phyloP scores from a whole-genome alignment of 2,113 vertebrate genomes.

The Sturnira hondurensis region DNA sequence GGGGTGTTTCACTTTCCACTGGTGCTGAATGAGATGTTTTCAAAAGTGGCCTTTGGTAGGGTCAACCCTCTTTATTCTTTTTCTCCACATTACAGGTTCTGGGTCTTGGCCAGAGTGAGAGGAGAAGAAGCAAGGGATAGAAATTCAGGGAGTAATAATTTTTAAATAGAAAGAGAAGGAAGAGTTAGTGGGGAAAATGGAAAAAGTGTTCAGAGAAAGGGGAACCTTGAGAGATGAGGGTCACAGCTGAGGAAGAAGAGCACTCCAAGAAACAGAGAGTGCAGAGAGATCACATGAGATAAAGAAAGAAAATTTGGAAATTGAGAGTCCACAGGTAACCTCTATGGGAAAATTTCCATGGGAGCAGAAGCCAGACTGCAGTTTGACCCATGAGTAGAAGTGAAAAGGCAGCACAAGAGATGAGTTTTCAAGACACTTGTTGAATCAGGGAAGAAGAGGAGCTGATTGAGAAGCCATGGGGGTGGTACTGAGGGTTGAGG shows the following conservation, averaged over 20 bases:
- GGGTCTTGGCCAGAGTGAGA: neutral
- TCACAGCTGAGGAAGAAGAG: neutral
- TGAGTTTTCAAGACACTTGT: neutral
- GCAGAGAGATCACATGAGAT: neutral
- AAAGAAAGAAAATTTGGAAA: neutral
- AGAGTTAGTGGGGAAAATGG: neutral
- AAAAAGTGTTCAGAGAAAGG: neutral
- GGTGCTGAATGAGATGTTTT: neutral
- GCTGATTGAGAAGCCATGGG: neutral
- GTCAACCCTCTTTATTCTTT: neutral
- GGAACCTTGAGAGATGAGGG: neutral
- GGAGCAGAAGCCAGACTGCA: neutral
- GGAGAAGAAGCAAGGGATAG: neutral
- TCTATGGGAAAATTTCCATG: neutral
- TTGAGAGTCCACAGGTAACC: neutral
- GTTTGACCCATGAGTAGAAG: neutral
- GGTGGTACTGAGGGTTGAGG: neutral
- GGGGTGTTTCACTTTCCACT: neutral
- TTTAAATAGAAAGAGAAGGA: neutral
- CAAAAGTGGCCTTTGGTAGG: neutral
- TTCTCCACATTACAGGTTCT: neutral
- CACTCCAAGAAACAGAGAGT: neutral
- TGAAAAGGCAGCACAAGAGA: accelerated
- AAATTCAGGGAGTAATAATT: neutral
- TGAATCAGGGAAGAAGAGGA: neutral